Percentiles rank a stretch among this genome's conserved stretches.
Conservation (phyloP, 2,888 invertebrate genomes). For the Thymelicus sylvestris region DNA sequence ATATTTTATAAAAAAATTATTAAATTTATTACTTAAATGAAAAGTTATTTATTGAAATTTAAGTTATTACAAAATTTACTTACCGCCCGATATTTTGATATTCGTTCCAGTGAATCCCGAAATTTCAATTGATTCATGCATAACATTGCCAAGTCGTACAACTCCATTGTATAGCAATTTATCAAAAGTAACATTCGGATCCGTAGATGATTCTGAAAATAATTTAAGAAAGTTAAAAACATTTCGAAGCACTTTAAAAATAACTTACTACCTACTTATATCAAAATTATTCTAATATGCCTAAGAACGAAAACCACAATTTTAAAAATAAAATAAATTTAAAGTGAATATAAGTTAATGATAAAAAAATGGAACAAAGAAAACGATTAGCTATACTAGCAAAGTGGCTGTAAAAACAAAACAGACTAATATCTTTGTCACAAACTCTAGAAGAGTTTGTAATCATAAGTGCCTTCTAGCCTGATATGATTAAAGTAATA, state of each 20-base stretch:
- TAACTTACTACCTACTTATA: neutral
- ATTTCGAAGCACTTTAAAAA: neutral
- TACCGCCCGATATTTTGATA: conserved; percentile 63
- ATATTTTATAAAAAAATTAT: no score
- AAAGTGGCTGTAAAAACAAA: conserved; percentile 8
- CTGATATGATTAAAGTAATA: conserved; percentile 19
- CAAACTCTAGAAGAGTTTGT: neutral
- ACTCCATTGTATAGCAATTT: conserved; percentile 63
- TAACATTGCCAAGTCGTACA: conserved; percentile 50
- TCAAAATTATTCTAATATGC: neutral
- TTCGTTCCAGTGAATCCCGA: conserved; percentile 53
- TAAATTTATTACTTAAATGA: no score
- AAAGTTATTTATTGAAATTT: no score
- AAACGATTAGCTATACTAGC: neutral
- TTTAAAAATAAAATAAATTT: neutral
- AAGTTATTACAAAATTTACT: conserved; percentile 32
- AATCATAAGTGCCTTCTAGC: conserved; percentile 14
- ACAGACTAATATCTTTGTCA: neutral
- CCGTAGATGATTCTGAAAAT: conserved; percentile 38
- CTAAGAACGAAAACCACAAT: conserved; percentile 39
- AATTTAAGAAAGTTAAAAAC: conserved; percentile 7
- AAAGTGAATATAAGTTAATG: neutral
- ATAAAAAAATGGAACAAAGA: neutral
- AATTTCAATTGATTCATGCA: conserved; percentile 63
- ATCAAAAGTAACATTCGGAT: conserved; percentile 53